A percentile compares a stretch with the other conserved stretches of the same genome.
Conservation (phyloP, 2,113 vertebrate genomes). For the Ophiodon elongatus region DNA sequence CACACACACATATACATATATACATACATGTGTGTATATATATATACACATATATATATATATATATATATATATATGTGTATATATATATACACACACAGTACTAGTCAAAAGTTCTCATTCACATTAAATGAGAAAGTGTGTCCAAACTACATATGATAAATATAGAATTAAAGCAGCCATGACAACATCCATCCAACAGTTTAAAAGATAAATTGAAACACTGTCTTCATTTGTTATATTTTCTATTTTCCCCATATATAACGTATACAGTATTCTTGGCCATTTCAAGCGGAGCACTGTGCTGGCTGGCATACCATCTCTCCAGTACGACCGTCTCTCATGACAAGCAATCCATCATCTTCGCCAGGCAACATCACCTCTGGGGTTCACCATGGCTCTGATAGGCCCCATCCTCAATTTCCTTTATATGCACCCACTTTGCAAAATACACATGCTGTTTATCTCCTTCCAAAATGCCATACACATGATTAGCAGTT, state of each 20-base stretch:
- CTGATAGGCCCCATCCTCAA: constrained; percentile 11
- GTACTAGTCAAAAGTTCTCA: too few relatives aligned
- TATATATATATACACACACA: not conserved
- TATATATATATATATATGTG: not conserved
- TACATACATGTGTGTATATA: too few relatives aligned
- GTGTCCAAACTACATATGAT: too few relatives aligned
- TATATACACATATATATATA: not conserved
- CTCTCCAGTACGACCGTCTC: constrained; percentile 9
- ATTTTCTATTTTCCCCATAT: not conserved
- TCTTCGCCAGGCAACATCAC: constrained; percentile 20
- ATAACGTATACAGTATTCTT: not conserved
- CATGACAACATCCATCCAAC: not conserved
- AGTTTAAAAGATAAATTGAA: not conserved
- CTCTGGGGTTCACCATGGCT: constrained; percentile 19
- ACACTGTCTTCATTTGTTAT: not conserved
- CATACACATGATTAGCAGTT: not conserved
- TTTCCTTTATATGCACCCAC: constrained; percentile 5
- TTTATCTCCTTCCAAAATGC: not conserved
- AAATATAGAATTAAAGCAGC: not conserved
- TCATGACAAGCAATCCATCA: constrained; percentile 56
- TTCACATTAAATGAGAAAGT: too few relatives aligned
- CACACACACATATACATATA: not conserved
- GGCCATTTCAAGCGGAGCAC: constrained; percentile 5
- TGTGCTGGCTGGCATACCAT: constrained; percentile 4
- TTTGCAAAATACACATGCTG: constrained; percentile 11